Conservation (phyloP, 1,140 invertebrate genomes). For the Ostrea edulis region DNA sequence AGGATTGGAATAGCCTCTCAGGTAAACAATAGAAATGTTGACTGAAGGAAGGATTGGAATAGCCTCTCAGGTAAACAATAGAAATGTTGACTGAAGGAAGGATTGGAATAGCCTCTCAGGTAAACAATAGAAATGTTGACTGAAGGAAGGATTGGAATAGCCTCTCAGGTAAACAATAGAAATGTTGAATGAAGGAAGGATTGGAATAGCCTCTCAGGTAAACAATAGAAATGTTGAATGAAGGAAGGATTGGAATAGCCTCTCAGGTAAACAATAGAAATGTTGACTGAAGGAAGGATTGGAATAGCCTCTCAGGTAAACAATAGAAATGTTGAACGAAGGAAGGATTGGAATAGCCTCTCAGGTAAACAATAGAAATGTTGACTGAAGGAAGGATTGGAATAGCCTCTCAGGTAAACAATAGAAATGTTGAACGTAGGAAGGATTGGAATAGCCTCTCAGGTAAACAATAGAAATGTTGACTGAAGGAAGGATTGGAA, state of each 20-base stretch:
- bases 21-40: slow-evolving; percentile 95
- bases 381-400: slow-evolving; percentile 97
- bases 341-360: slow-evolving; percentile 96
- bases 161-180: slow-evolving; percentile 95
- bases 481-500: slow-evolving; percentile 97
- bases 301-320: slow-evolving; percentile 96
- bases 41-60: slow-evolving; percentile 98
- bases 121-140: slow-evolving; percentile 96
- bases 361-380: slow-evolving; percentile 95
- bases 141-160: slow-evolving; percentile 97
- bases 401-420: slow-evolving; percentile 95
- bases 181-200: slow-evolving; percentile 96
- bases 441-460: slow-evolving; percentile 94
- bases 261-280: slow-evolving; percentile 95
- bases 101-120: slow-evolving; percentile 95
- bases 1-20: slow-evolving; percentile 95
- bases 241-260: slow-evolving; percentile 96
- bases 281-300: slow-evolving; percentile 96
- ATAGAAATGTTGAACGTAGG: slow-evolving; percentile 97
- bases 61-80: slow-evolving; percentile 95
- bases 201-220: slow-evolving; percentile 97
- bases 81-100: slow-evolving; percentile 96
- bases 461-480: slow-evolving; percentile 96
- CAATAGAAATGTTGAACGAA: slow-evolving; percentile 95
- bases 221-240: slow-evolving; percentile 95